Base-by-base conservation (phyloP, 2,888 invertebrate species). In the Standfussiana lucernea region DNA sequence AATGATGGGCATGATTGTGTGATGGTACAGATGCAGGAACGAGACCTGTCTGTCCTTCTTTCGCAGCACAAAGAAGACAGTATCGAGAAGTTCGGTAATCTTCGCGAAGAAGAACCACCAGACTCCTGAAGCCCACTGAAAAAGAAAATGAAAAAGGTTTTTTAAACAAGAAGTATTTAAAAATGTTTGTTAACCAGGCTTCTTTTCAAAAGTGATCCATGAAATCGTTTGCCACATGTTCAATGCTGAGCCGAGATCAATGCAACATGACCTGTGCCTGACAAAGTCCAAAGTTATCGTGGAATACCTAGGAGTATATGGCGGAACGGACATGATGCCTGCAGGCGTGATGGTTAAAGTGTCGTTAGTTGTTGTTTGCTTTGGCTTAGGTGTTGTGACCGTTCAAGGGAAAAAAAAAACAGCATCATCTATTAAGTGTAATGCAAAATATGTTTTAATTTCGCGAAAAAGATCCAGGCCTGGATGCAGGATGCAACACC, bases 21-120 rank as follows among this genome's bases (percentile, higher is more conserved):
- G 99, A 93, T 99, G 99, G 90, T 99, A 99, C 2, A 99, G 97
- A 91, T 99, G 99, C 13, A 99, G 97, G 88, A 98, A 98, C 0
- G 98, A 97, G 1, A 99, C 97, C 94, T 99, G 99, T 72, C 97
- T 98, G 85, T 98, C 97, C 93, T 99, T 99, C 93, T 99, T 99
- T 24, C 99, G 97, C 86, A 99, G 93, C 24, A 99, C 98, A 92
- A 99, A 99, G 95, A 99, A 99, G 5, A 98, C 97, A 0, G 98
- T 98, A 89, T 98, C 98, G 66, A 98, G 91, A 0, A 98, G 96
- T 92, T 98, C 98, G 0, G 98, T 96, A 37, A 98, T 94, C 94
- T 98, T 98, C 11, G 98, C 98, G 70, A 98, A 96, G 91, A 98
- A 98, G 89, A 98, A 98, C 94, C 97, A 97, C 97, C 98, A 98